Conservation (phyloP, 92 coral and sea anemone genomes). For the Nematostella vectensis region DNA sequence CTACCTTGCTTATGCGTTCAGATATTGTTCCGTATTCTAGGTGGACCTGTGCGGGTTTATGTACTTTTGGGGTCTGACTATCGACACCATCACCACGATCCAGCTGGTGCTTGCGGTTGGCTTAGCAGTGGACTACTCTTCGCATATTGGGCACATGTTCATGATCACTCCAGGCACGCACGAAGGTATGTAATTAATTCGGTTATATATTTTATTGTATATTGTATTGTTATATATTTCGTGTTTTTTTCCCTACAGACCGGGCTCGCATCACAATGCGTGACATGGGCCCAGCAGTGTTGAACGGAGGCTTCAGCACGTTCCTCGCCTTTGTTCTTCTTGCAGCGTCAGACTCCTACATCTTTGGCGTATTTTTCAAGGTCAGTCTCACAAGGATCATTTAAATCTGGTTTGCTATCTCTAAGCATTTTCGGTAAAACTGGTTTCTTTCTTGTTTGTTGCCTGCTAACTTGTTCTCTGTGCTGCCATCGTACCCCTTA, state of each 20-base stretch:
- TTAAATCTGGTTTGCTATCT: too few relatives aligned
- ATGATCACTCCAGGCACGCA: constrained; percentile 54
- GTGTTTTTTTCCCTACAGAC: constrained; percentile 26
- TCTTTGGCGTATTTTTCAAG: constrained; percentile 81
- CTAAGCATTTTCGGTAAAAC: too few relatives aligned
- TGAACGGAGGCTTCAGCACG: constrained; percentile 95
- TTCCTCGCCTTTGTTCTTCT: constrained; percentile 73
- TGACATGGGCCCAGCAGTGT: constrained; percentile 96
- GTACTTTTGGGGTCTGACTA: constrained; percentile 92
- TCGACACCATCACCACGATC: constrained; percentile 76
- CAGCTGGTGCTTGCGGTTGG: constrained; percentile 88
- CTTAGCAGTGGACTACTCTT: constrained; percentile 88
- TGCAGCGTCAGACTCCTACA: constrained; percentile 75
- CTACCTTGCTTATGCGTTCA: too few relatives aligned
- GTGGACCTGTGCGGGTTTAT: constrained; percentile 75
- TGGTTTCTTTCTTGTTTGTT: too few relatives aligned
- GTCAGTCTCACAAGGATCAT: too few relatives aligned
- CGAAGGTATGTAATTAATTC: not conserved
- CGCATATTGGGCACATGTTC: constrained; percentile 84
- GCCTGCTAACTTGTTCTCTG: too few relatives aligned
- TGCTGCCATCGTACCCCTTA: too few relatives aligned
- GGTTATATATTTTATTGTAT: not conserved
- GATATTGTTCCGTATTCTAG: too few relatives aligned
- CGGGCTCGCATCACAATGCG: constrained; percentile 68
- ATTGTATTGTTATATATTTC: too few relatives aligned